Evolutionary conservation across 2,797 vertebrate species (phyloP).

Genomic region (Onychomys arenicola): DNA sequence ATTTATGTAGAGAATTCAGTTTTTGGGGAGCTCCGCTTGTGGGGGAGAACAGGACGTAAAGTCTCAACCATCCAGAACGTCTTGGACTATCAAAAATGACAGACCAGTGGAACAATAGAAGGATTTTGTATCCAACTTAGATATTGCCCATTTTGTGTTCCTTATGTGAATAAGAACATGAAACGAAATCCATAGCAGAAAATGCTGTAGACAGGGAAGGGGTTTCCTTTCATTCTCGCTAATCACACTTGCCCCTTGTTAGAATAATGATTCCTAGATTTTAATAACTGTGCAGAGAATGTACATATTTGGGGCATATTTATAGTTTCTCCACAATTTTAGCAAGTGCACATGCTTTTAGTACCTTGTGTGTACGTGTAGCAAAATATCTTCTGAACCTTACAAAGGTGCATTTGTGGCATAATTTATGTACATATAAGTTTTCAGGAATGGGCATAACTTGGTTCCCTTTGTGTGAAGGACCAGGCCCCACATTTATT

Average conservation of each 20-base stretch:
- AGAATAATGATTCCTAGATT: background rate
- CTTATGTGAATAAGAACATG: background rate
- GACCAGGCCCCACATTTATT: no score
- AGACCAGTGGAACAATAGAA: background rate
- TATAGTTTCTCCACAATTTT: conserved; percentile 8
- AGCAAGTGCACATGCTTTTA: background rate
- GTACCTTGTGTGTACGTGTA: background rate
- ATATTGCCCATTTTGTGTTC: background rate
- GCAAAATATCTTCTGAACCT: background rate
- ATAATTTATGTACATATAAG: background rate
- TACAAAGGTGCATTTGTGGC: background rate
- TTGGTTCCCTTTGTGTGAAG: background rate
- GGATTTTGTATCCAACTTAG: background rate
- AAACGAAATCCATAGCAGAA: background rate
- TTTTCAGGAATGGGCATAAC: background rate
- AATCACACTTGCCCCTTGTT: background rate
- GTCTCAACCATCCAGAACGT: background rate
- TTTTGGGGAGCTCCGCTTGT: background rate
- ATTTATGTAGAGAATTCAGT: background rate
- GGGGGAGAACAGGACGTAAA: background rate
- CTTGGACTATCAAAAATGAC: background rate
- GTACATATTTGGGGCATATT: background rate
- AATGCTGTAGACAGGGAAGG: background rate
- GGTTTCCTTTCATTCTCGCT: background rate
- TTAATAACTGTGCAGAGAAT: background rate